Evolutionary conservation across 2,888 invertebrate genomes (phyloP), one percentile per base, ranked within the genome.

Genomic region (Melieria picta): DNA sequence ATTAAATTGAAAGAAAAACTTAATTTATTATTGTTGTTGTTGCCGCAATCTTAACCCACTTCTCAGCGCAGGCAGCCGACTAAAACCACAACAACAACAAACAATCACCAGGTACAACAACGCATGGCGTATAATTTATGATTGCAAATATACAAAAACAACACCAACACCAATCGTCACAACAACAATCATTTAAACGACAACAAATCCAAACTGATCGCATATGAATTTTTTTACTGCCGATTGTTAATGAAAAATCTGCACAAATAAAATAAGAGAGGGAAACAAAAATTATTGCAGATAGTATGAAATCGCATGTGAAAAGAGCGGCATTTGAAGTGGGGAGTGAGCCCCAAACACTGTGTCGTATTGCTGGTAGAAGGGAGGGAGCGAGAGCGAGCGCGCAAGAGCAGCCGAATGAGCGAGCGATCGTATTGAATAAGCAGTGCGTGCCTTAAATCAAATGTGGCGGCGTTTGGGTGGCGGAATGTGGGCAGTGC

Each of bases 11-110:
- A 56, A 6, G 50, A 42, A 64, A 64, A 64, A 52, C 9, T 43
- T 42, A 43, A 65, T 77, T 74, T 73, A 74, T 80, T 79, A 75
- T 71, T 77, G 77, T 52, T 65, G 16, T 64, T 67, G 30, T 68
- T 64, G 77, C 77, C 74, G 76, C 74, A 73, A 76, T 74, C 73
- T 79, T 81, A 81, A 81, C 81, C 82, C 80, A 81, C 81, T 81
- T 81, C 82, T 65, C 69, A 65, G 13, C 13, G 76, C 78, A 30
- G 30, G 30, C 30, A 55, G 16, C 11, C n/a, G 11, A 78, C 74
- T 64, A 55, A 74, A 62, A 67, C 71, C 69, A 69, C 50, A 66
- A 58, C 50, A 61, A 64, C 50, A 60, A 61, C 66, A 61, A 68
- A 48, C 30, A 57, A 30, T 16, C 55, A 55, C 7, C 46, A 56